Evolutionary conservation across 2,797 vertebrate species (phyloP).

Genomic region (Aratinga solstitialis): DNA sequence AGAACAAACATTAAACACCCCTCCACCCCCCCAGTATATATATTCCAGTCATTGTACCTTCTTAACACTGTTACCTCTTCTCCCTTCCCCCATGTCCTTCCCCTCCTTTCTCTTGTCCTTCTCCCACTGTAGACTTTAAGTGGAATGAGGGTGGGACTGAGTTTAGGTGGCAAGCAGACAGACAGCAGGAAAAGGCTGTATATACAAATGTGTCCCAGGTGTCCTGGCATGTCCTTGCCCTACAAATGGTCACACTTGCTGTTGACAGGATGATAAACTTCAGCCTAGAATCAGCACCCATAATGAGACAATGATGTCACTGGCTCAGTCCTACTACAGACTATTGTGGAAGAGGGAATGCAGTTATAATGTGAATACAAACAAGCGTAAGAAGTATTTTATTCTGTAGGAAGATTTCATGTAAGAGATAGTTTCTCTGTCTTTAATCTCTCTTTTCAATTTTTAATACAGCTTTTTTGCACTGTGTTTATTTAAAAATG

Average conservation of each 20-base stretch:
- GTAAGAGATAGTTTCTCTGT: not conserved
- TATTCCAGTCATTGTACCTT: not conserved
- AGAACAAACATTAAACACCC: not conserved
- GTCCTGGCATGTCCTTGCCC: slow-evolving; percentile 42
- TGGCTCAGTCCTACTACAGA: not conserved
- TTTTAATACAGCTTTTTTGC: not conserved
- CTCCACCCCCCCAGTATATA: not conserved
- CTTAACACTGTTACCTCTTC: not conserved
- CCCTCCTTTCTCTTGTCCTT: not conserved
- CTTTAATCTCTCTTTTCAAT: not conserved
- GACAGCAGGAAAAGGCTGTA: slow-evolving; percentile 49
- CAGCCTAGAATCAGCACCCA: not conserved
- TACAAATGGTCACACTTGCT: slow-evolving; percentile 18
- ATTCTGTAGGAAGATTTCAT: not conserved
- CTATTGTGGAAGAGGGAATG: not conserved
- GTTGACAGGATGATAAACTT: slow-evolving; percentile 33
- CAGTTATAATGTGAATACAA: not conserved
- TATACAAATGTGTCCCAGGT: slow-evolving; percentile 38
- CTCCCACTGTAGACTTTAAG: not conserved
- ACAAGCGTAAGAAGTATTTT: not conserved
- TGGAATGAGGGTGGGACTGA: not conserved
- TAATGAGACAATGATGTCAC: slow-evolving; percentile 46
- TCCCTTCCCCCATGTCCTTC: not conserved
- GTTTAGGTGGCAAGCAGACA: not conserved
- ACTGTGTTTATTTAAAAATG: not conserved